These are phyloP conservation scores for Oxycera nigricornis DNA, from an alignment of 2,888 invertebrate species.

Conservation along the genomic window DNA sequence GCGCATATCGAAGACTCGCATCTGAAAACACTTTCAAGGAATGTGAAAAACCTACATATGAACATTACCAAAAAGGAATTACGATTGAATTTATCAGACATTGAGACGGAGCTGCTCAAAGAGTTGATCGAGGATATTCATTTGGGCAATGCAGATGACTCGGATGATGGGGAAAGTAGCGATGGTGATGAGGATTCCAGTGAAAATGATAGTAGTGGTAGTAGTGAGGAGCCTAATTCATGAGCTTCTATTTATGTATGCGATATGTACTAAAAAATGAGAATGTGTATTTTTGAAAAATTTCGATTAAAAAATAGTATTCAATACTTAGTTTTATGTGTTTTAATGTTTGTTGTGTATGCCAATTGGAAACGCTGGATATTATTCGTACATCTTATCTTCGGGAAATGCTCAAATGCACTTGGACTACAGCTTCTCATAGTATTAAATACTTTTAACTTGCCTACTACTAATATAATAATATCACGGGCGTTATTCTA, in stretches of 20 bases:
- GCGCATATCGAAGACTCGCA: conserved; percentile 47
- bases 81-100: conserved; percentile 54
- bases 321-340: no score
- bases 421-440: no score
- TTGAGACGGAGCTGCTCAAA: conserved; percentile 57
- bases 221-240: not conserved
- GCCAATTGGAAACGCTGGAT: no score
- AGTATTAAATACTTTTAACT: no score
- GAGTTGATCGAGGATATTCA: conserved; percentile 58
- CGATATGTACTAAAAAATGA: not conserved
- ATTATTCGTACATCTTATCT: no score
- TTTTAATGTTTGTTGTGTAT: no score
- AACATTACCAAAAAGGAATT: conserved; percentile 55
- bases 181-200: not conserved
- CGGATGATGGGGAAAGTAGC: conserved; percentile 46
- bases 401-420: no score
- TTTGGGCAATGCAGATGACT: conserved; percentile 47
- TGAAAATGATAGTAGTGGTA: not conserved
- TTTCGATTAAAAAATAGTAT: no score
- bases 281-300: no score
- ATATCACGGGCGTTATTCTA: no score
- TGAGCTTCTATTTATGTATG: not conserved
- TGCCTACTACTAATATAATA: no score
- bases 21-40: conserved; percentile 54
- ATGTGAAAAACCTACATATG: conserved; percentile 56